Evolutionary conservation across 2,113 vertebrate species (phyloP).

Genomic region (Phoenicopterus ruber): DNA sequence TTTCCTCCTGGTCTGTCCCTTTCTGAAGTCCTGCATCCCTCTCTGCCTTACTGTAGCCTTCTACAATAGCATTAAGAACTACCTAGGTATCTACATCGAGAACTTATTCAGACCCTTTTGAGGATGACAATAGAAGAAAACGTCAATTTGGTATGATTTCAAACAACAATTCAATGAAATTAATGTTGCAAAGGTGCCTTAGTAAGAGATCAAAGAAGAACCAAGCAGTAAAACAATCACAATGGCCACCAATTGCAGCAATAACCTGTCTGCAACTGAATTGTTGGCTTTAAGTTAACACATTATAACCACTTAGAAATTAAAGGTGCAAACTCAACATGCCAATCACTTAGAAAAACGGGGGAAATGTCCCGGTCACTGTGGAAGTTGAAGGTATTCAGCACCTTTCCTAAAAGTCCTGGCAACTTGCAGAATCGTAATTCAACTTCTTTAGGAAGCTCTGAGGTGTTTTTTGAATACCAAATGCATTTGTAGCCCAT

Average conservation of each 20-base stretch:
- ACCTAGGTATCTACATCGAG: not conserved
- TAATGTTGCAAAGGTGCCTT: not conserved
- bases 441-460: not conserved
- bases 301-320: not conserved
- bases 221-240: not conserved
- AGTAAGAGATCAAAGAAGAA: not conserved
- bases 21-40: not conserved
- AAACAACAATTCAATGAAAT: not conserved
- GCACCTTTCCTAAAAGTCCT: not conserved
- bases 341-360: not conserved
- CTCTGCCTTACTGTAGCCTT: not conserved
- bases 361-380: not conserved
- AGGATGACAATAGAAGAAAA: not conserved
- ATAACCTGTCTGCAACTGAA: not conserved
- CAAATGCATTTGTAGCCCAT: not conserved
- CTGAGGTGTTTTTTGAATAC: slow-evolving; percentile 2
- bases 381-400: not conserved
- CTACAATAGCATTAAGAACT: not conserved
- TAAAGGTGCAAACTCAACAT: not conserved
- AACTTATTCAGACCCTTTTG: not conserved
- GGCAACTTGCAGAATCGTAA: not conserved
- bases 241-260: not conserved
- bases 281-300: not conserved
- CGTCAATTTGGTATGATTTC: not conserved
- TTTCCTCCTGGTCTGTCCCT: not conserved